These are phyloP conservation scores for Drosophila auraria DNA, from an alignment of 1,140 invertebrate species.

Conservation along the genomic window DNA sequence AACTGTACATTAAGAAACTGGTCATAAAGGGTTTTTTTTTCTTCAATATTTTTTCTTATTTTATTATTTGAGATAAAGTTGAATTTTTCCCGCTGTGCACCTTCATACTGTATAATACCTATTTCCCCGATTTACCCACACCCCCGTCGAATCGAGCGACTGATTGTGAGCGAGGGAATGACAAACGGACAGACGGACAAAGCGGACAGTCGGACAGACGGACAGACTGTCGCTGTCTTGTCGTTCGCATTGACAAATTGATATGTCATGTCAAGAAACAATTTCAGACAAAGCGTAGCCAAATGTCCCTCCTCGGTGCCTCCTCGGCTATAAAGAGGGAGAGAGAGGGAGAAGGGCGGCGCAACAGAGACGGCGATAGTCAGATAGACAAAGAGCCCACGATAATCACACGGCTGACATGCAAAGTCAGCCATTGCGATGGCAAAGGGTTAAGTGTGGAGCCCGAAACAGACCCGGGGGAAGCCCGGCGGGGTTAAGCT, in stretches of 20 bases:
- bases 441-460: conserved; percentile 9
- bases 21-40: neutral
- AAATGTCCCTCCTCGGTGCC: conserved; percentile 45
- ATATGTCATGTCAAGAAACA: conserved; percentile 85
- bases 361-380: neutral
- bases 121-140: conserved; percentile 5
- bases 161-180: conserved; percentile 28
- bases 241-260: conserved; percentile 82
- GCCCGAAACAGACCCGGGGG: neutral
- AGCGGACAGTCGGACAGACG: conserved; percentile 9
- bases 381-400: conserved; percentile 38
- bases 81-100: conserved; percentile 4
- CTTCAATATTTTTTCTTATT: no score
- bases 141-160: neutral
- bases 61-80: no score
- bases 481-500: conserved; percentile 31
- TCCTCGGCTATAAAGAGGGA: neutral
- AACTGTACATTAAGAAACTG: neutral
- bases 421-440: conserved; percentile 50
- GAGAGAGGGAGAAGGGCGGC: neutral
- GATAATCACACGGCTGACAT: conserved; percentile 83
- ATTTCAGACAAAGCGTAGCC: conserved; percentile 80
- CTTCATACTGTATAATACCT: neutral
- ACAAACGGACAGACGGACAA: conserved; percentile 22
- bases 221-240: conserved; percentile 57